A percentile compares a stretch with the other conserved stretches of the same genome.
phyloP scores from a whole-genome alignment of 2,113 vertebrate genomes.

The Ivindomyrus marchei region DNA sequence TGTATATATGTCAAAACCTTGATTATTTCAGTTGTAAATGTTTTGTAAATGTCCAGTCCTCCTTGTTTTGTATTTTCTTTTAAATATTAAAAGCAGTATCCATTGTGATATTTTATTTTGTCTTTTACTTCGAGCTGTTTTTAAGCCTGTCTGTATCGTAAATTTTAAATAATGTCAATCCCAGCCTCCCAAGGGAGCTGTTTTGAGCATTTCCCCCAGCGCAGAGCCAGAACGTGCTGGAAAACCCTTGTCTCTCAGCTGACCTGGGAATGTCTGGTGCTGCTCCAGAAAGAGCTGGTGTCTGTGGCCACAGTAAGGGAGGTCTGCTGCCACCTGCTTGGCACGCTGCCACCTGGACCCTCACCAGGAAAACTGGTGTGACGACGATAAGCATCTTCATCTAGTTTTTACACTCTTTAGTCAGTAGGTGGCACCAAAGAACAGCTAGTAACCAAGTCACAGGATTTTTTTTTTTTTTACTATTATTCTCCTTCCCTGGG shows the following conservation, averaged over 20 bases:
- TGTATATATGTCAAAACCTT: neutral
- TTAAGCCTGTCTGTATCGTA: neutral
- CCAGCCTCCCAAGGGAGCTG: neutral
- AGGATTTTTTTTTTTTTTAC: neutral
- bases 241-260: neutral
- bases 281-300: neutral
- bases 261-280: neutral
- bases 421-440: neutral
- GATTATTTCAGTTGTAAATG: conserved; percentile 27
- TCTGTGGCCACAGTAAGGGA: neutral
- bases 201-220: neutral
- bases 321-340: neutral
- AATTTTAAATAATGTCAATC: neutral
- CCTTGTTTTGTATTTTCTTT: conserved; percentile 36
- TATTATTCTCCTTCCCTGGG: neutral
- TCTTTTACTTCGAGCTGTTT: neutral
- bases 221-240: neutral
- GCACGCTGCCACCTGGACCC: neutral
- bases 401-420: neutral
- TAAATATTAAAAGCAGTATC: conserved; percentile 44
- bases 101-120: neutral
- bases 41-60: conserved; percentile 30
- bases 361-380: neutral
- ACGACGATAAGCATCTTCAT: neutral
- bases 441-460: neutral